Percentiles rank a stretch among this genome's conserved stretches.
These are phyloP conservation scores for Synergus japonicus DNA, from an alignment of 2,888 invertebrate species.

Conservation along the genomic window DNA sequence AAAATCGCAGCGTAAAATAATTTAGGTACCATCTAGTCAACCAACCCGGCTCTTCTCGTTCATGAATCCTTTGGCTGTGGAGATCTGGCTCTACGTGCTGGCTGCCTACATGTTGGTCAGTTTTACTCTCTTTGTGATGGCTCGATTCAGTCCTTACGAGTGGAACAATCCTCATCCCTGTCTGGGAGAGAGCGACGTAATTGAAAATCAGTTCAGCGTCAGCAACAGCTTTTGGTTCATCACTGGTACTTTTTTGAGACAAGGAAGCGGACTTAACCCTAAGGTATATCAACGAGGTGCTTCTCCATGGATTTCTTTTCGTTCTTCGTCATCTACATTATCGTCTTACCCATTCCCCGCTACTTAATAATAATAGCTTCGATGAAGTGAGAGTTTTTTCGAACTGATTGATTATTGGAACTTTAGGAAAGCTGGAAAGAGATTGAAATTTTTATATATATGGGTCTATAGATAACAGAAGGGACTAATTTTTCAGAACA, in stretches of 20 bases:
- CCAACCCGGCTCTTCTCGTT: slow-evolving; percentile 95
- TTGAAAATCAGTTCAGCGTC: slow-evolving; percentile 97
- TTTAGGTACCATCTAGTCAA: slow-evolving; percentile 92
- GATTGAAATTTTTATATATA: not conserved
- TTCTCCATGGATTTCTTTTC: slow-evolving; percentile 55
- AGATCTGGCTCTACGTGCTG: slow-evolving; percentile 97
- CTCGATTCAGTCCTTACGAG: slow-evolving; percentile 97
- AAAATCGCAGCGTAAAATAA: slow-evolving; percentile 76
- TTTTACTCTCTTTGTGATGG: slow-evolving; percentile 96
- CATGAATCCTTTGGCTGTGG: slow-evolving; percentile 96
- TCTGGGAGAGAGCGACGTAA: slow-evolving; percentile 88
- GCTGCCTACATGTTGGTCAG: slow-evolving; percentile 96
- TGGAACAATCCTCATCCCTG: slow-evolving; percentile 92
- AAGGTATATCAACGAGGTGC: slow-evolving; percentile 81
- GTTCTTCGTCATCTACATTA: slow-evolving; percentile 20
- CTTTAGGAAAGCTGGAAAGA: not conserved
- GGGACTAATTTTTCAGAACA: not conserved
- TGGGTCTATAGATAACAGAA: too few relatives aligned
- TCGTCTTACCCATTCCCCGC: slow-evolving; percentile 47
- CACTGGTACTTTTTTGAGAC: slow-evolving; percentile 92
- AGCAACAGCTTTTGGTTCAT: slow-evolving; percentile 96
- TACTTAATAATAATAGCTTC: slow-evolving; percentile 22
- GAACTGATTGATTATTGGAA: not conserved
- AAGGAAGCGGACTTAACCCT: slow-evolving; percentile 90
- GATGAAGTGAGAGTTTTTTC: not conserved